Percentiles rank a stretch among this genome's conserved stretches.
Evolutionary conservation across 2,888 invertebrate genomes (phyloP).

Genomic region (Priocnemis perturbator): DNA sequence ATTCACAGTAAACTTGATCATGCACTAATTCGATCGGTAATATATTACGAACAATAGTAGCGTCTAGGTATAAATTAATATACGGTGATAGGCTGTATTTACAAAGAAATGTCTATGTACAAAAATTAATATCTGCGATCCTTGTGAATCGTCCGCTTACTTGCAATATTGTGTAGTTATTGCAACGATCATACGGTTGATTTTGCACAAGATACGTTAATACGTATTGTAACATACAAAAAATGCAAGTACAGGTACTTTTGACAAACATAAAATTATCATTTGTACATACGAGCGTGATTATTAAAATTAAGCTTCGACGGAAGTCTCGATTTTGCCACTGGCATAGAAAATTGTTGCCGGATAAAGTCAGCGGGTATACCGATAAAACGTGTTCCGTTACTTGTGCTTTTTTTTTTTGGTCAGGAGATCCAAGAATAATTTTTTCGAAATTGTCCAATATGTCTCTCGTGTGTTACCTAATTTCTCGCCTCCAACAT

Average conservation of each 20-base stretch:
- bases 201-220: constrained; percentile 22
- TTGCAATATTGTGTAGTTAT: too few species aligned
- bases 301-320: too few species aligned
- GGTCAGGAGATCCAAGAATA: constrained; percentile 34
- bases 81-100: constrained; percentile 17
- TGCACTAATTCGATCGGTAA: constrained; percentile 5
- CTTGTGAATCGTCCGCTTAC: too few species aligned
- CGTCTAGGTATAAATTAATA: constrained; percentile 12
- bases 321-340: too few species aligned
- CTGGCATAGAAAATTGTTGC: too few species aligned
- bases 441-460: constrained; percentile 49
- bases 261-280: constrained; percentile 22
- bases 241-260: constrained; percentile 28
- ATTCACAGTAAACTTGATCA: too few species aligned
- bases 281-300: neutral
- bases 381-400: too few species aligned
- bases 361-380: too few species aligned
- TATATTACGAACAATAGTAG: neutral
- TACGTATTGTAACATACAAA: constrained; percentile 22
- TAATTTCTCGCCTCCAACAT: constrained; percentile 65
- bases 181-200: too few species aligned
- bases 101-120: constrained; percentile 15
- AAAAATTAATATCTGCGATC: too few species aligned
- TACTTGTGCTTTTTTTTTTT: too few species aligned
- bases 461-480: constrained; percentile 44